Evolutionary conservation across 2,113 vertebrate species (phyloP).

Genomic region (Chinchilla lanigera): DNA sequence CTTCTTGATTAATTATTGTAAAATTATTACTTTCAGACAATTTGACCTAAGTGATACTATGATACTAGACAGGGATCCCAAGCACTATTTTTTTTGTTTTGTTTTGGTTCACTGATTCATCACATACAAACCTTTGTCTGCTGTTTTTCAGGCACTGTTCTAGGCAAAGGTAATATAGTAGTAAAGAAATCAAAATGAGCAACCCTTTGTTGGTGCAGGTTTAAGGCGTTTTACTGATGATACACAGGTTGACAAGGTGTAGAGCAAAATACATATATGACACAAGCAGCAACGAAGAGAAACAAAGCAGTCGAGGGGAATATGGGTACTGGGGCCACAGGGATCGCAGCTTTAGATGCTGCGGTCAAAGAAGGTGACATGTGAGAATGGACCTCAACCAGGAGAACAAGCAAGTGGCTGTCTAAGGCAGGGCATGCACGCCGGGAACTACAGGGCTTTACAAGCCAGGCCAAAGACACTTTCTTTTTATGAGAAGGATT

Average conservation of each 20-base stretch:
- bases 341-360: background rate
- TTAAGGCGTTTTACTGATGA: background rate
- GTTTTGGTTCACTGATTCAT: background rate
- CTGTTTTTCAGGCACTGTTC: background rate
- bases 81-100: background rate
- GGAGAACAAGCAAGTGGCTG: background rate
- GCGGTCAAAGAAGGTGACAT: background rate
- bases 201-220: background rate
- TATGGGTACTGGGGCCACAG: no score
- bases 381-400: background rate
- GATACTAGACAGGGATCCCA: background rate
- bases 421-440: background rate
- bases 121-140: background rate
- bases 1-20: conserved; percentile 32
- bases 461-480: background rate
- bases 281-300: background rate
- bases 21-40: conserved; percentile 34
- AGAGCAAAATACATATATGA: background rate
- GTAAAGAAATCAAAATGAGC: background rate
- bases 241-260: background rate
- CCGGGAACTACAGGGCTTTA: background rate
- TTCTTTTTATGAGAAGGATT: background rate
- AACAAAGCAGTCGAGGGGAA: background rate
- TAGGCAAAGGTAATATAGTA: background rate
- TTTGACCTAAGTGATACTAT: conserved; percentile 24